Evolutionary conservation across 2,797 vertebrate genomes (phyloP).

Genomic region (Geotrypetes seraphini): DNA sequence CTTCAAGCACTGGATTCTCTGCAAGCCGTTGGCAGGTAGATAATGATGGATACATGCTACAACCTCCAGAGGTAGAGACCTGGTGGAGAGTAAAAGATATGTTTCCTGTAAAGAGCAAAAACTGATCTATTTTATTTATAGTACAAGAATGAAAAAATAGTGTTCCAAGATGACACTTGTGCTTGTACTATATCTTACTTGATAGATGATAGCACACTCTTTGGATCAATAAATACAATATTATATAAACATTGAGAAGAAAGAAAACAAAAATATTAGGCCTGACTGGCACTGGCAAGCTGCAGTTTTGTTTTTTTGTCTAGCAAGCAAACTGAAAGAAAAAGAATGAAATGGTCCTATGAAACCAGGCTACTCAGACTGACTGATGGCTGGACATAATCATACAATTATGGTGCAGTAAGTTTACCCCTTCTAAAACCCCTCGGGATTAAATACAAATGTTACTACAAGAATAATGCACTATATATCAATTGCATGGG

Average conservation of each 20-base stretch:
- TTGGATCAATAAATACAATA: conserved; percentile 37
- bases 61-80: conserved; percentile 33
- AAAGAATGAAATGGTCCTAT: too few species aligned
- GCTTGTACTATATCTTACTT: conserved; percentile 8
- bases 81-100: conserved; percentile 37
- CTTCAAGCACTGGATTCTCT: conserved; percentile 53
- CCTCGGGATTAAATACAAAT: too few species aligned
- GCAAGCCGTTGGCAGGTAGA: conserved; percentile 56
- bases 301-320: conserved; percentile 28
- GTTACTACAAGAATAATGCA: too few species aligned
- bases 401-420: too few species aligned
- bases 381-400: too few species aligned
- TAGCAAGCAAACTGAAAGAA: too few species aligned
- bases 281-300: conserved; percentile 29
- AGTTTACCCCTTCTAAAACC: too few species aligned
- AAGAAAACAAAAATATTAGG: neutral
- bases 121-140: conserved; percentile 35
- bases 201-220: conserved; percentile 16
- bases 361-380: too few species aligned
- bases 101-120: conserved; percentile 42
- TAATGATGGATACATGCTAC: conserved; percentile 48
- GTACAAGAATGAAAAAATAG: conserved; percentile 30
- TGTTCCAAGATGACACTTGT: conserved; percentile 18
- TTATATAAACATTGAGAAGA: conserved; percentile 19
- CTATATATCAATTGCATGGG: too few species aligned